phyloP scores from a whole-genome alignment of 2,797 vertebrate genomes.

The Pteronotus mesoamericanus region DNA sequence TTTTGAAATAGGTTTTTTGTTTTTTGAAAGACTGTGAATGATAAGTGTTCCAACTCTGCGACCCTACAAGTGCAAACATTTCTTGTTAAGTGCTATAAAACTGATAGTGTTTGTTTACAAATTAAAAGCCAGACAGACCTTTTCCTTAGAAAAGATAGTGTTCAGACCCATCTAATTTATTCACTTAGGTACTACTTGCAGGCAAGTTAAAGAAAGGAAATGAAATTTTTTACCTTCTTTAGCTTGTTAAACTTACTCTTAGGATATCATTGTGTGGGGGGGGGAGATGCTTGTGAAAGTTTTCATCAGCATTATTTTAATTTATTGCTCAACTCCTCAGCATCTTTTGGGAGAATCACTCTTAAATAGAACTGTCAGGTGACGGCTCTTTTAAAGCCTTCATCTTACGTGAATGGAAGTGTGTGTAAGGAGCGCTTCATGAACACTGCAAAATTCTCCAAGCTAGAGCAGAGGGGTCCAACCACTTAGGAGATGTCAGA shows the following conservation, averaged over 20 bases:
- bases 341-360: not conserved
- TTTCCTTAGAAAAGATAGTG: not conserved
- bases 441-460: conserved; percentile 6
- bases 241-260: not conserved
- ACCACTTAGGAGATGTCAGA: not conserved
- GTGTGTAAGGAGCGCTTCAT: not conserved
- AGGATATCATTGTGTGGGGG: not conserved
- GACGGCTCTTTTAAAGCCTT: conserved; percentile 4
- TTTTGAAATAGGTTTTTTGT: not conserved
- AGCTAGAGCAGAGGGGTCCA: not conserved
- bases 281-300: not conserved
- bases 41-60: not conserved
- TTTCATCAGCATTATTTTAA: not conserved
- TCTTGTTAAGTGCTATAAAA: not conserved
- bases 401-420: not conserved
- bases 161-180: not conserved
- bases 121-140: not conserved
- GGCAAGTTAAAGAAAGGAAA: not conserved
- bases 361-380: not conserved
- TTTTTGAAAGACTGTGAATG: not conserved
- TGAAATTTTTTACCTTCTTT: not conserved
- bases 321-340: not conserved
- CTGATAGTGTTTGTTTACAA: not conserved
- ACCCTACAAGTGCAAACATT: not conserved
- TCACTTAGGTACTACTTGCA: not conserved